Conservation (phyloP, 2,113 vertebrate genomes). For the Monarcha castaneiventris region DNA sequence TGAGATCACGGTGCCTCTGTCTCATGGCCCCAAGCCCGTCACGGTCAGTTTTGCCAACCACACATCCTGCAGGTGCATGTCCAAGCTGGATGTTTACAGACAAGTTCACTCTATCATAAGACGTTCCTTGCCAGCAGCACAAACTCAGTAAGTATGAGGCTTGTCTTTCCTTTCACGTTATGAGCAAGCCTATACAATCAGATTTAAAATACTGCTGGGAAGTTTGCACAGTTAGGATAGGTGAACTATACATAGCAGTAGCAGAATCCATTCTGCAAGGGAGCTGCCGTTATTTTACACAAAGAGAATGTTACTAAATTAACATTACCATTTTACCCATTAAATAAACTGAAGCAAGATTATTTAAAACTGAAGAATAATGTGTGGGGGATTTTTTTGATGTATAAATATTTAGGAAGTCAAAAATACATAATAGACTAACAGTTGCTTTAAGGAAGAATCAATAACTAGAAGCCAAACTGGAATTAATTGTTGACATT, state of each 20-base stretch:
- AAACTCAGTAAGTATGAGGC: slow-evolving; percentile 82
- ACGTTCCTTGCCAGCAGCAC: slow-evolving; percentile 82
- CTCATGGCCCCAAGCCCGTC: slow-evolving; percentile 89
- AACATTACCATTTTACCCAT: neutral
- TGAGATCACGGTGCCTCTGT: slow-evolving; percentile 93
- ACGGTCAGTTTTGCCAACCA: slow-evolving; percentile 97
- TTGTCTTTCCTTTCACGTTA: neutral
- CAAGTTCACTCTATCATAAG: slow-evolving; percentile 96
- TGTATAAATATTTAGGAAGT: neutral
- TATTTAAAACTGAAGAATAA: neutral
- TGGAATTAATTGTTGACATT: neutral
- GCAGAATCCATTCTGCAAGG: neutral
- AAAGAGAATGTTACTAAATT: neutral
- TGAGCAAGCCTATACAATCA: neutral
- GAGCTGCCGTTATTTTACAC: neutral
- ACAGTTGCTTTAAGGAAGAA: neutral
- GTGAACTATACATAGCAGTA: neutral
- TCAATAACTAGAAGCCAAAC: neutral
- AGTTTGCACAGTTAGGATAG: neutral
- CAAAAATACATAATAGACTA: neutral
- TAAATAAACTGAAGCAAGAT: neutral
- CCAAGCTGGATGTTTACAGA: slow-evolving; percentile 92
- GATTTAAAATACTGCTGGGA: neutral
- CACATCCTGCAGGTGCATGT: slow-evolving; percentile 94
- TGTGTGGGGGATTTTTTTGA: neutral